Percentiles rank a stretch among this genome's conserved stretches.
phyloP scores from a whole-genome alignment of 2,113 vertebrate genomes.

The Poeciliopsis occidentalis region DNA sequence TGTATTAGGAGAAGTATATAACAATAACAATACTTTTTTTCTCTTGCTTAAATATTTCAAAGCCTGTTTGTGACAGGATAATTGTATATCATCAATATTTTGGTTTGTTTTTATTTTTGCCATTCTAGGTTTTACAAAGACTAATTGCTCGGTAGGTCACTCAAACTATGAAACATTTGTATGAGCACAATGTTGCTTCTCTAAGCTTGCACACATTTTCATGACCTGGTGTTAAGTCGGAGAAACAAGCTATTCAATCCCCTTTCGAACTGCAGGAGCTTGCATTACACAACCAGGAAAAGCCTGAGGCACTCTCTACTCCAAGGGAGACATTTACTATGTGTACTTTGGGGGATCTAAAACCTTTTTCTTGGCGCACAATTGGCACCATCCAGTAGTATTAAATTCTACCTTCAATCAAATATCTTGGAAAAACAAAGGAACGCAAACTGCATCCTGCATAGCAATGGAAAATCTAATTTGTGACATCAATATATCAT shows the following conservation, averaged over 20 bases:
- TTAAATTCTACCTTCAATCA: slow-evolving; percentile 47
- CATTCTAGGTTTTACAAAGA: neutral
- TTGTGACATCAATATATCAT: slow-evolving; percentile 8
- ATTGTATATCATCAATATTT: neutral
- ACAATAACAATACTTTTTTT: too few species aligned
- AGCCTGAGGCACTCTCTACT: slow-evolving; percentile 53
- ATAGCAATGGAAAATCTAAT: slow-evolving; percentile 29
- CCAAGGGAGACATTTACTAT: slow-evolving; percentile 36
- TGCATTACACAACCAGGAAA: slow-evolving; percentile 63
- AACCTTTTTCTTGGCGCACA: slow-evolving; percentile 47
- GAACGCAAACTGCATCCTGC: slow-evolving; percentile 14
- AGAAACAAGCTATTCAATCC: slow-evolving; percentile 64
- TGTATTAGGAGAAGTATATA: too few species aligned
- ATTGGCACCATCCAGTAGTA: slow-evolving; percentile 41
- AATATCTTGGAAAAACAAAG: slow-evolving; percentile 37
- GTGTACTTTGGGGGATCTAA: slow-evolving; percentile 45
- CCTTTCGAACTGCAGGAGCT: slow-evolving; percentile 51
- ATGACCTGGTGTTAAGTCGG: slow-evolving; percentile 53
- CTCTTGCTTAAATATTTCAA: too few species aligned
- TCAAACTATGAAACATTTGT: slow-evolving; percentile 5
- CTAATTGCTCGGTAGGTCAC: neutral
- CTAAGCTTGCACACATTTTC: slow-evolving; percentile 33
- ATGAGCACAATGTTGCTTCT: neutral
- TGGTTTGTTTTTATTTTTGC: slow-evolving; percentile 4
- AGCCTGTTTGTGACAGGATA: too few species aligned